Base-by-base conservation (phyloP, 2,797 vertebrate genomes). In the Brachyrhaphis roseni region DNA sequence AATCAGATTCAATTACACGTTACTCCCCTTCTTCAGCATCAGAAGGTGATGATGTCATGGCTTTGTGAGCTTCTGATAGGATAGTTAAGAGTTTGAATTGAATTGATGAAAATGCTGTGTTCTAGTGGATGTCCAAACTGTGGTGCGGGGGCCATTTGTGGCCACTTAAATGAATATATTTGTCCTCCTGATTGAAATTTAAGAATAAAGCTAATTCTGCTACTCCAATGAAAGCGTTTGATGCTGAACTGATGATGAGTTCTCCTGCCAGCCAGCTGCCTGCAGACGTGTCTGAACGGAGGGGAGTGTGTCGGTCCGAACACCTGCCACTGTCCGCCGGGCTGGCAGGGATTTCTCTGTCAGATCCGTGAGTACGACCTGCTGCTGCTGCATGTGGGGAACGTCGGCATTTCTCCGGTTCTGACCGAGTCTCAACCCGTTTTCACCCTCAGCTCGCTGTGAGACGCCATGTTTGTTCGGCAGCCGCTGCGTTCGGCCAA, bases 231-330 rank as follows among this genome's bases (percentile, higher is more conserved):
- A 53, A 26, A 13, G 12, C 12, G 11, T 28, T 5, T 57, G 55
- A 12, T 57, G 55, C n/a, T 57, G n/a, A 26, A 23, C 20, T 53
- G 49, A 53, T 53, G 55, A 57, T 57, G 55, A 28, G 5, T 57
- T 57, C n/a, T 15, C 57, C 71, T 72, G 75, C 1, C 89, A 96
- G 95, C 94, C 77, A 93, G 91, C 71, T 96, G 96, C 81, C 89
- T 95, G 75, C 95, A 96, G 80, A 94, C 80, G 82, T 96, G 96
- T 83, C 79, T 95, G 79, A 96, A 96, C 1, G 87, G 84, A n/a
- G 96, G 93, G 0, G 94, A 97, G 91, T 96, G 95, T 7, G 89
- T 95, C 1, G 90, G 92, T 1, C 91, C 94, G 16, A 95, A 94
- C 89, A 84, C 86, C 85, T 97, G 94, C 31, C 86, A 89, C 85